Conservation (phyloP, 2,888 invertebrate genomes). For the Cryptus viduatorius region DNA sequence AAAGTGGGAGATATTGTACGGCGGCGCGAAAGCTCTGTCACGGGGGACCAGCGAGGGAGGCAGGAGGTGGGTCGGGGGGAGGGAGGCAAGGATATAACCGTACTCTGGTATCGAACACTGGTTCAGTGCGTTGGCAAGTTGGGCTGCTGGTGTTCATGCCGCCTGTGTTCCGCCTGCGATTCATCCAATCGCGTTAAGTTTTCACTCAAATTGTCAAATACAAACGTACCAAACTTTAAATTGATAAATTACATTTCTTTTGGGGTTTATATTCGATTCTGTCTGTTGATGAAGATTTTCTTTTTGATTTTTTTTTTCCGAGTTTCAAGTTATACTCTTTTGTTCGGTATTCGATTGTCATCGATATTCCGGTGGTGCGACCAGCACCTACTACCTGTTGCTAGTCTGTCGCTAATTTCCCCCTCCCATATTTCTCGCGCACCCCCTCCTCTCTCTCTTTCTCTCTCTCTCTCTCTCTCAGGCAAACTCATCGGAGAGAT, state of each 20-base stretch:
- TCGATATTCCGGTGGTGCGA: conserved; percentile 38
- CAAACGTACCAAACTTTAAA: neutral
- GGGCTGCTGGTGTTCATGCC: conserved; percentile 72
- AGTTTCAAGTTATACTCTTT: neutral
- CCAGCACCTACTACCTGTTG: conserved; percentile 69
- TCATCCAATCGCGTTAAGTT: conserved; percentile 25
- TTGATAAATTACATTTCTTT: neutral
- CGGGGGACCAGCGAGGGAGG: conserved; percentile 28
- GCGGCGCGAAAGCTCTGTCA: conserved; percentile 69
- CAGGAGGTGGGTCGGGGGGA: conserved; percentile 8
- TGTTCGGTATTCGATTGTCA: conserved; percentile 34
- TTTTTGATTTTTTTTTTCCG: conserved; percentile 39
- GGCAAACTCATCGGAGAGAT: conserved; percentile 43
- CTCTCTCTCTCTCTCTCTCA: neutral
- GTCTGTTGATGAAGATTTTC: neutral
- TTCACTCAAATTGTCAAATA: conserved; percentile 4
- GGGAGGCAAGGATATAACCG: conserved; percentile 80
- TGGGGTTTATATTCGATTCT: neutral
- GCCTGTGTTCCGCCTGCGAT: conserved; percentile 55
- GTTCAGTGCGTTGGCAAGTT: conserved; percentile 81
- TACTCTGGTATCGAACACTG: conserved; percentile 82
- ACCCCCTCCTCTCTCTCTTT: neutral
- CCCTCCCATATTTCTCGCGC: conserved; percentile 13
- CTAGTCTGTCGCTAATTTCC: conserved; percentile 61
- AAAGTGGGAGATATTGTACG: conserved; percentile 67